phyloP scores from a whole-genome alignment of 2,797 vertebrate species.

The Urophycis tenuis region DNA sequence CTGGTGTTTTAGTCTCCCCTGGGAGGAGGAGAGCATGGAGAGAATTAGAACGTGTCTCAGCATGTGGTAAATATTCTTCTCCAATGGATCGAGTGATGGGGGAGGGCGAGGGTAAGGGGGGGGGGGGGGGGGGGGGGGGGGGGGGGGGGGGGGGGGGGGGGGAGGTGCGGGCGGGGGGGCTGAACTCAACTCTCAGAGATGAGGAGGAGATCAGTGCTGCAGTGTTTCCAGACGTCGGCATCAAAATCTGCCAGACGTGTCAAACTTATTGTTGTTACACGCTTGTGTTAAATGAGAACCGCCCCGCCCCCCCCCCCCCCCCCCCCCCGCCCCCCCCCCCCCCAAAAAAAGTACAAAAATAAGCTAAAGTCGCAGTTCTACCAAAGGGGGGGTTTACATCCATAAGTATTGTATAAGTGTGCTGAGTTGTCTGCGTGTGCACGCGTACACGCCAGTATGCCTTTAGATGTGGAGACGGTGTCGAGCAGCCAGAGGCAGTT shows the following conservation, averaged over 20 bases:
- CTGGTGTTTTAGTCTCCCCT: constrained; percentile 40
- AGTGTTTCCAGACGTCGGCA: neutral
- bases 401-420: neutral
- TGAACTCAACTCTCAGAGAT: neutral
- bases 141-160: constrained; percentile 1
- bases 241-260: neutral
- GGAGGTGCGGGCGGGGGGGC: constrained; percentile 6
- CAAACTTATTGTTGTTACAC: neutral
- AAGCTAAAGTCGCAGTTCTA: too few species aligned
- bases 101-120: too few species aligned
- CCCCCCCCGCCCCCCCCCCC: too few species aligned
- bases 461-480: constrained; percentile 48
- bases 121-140: constrained; percentile 17
- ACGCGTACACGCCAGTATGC: constrained; percentile 16
- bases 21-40: constrained; percentile 42
- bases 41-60: constrained; percentile 63
- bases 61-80: constrained; percentile 57
- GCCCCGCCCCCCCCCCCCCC: too few species aligned
- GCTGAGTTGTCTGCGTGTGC: neutral
- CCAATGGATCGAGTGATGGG: constrained; percentile 5
- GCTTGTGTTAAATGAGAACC: neutral
- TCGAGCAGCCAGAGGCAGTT: constrained; percentile 60
- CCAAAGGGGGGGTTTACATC: neutral
- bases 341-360: too few species aligned
- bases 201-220: constrained; percentile 1